Evolutionary conservation across 1,140 invertebrate species (phyloP), one percentile per base, ranked within the genome.

Genomic region (Panulirus ornatus): DNA sequence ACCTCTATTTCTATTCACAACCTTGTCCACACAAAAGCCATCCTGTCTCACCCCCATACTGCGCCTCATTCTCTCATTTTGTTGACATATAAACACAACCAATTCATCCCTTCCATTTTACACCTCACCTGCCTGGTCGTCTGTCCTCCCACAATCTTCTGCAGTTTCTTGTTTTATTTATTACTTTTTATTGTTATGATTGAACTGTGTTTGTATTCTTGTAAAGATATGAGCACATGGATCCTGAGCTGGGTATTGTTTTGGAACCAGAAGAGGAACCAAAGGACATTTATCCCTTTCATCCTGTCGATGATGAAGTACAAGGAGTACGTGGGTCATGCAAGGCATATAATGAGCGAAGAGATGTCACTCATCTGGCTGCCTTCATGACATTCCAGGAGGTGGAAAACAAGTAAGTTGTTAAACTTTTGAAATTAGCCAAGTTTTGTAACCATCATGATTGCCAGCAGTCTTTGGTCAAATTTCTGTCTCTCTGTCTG

Each of bases 301-400:
- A 91, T 34, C 94, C 95, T 14, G 93, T 96, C 27, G 94, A 96
- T n/a, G 93, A 94, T 44, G 93, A 93, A 3, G 63, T 38, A 11
- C 70, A 76, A 84, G 94, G 94, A 19, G 93, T 96, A 8, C 94
- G 94, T 90, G 97, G 97, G 19, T 97, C 97, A 11, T 97, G 97
- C 93, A 93, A 94, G 0, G 94, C 95, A 19, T 97, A 96, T 93
- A 79, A 95, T 2, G 95, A 93, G 34, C 91, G 95, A 34, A 91
- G 88, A 82, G 93, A 95, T 66, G 94, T 96, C 30, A 88, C 91
- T 51, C 86, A 93, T n/a, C 91, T 92, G 14, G 93, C 94, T 0
- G 93, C 93, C 86, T 84, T 93, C 27, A 91, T 95, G 75, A 92
- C 76, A 30, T 93, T 96, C 8, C 91, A 93, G 8, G 93, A 95